These are phyloP conservation scores for Pseudoips prasinana DNA, from an alignment of 2,888 invertebrate genomes.

Conservation along the genomic window DNA sequence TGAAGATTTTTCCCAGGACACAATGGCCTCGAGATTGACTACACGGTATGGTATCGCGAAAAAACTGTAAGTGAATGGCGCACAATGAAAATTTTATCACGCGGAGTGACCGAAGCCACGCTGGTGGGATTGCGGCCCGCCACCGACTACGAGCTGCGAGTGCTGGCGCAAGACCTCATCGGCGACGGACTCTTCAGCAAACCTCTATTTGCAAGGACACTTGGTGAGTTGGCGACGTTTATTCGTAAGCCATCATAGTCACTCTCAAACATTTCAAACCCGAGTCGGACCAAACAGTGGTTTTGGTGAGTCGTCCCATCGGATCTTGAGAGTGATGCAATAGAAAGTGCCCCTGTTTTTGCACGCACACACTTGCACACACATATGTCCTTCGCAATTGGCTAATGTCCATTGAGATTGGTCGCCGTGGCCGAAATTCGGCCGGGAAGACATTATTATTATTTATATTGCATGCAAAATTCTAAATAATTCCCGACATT, in stretches of 20 bases:
- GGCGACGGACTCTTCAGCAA: conserved; percentile 96
- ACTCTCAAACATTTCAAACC: too few relatives aligned
- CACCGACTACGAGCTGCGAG: conserved; percentile 94
- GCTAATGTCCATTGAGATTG: too few relatives aligned
- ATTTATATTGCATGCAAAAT: too few relatives aligned
- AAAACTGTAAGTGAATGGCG: conserved; percentile 91
- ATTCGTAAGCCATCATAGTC: too few relatives aligned
- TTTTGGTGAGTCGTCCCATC: too few relatives aligned
- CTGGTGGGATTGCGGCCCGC: conserved; percentile 88
- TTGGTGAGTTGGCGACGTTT: conserved; percentile 46
- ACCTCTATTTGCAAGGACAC: conserved; percentile 88
- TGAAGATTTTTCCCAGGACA: conserved; percentile 83
- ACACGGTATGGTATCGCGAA: conserved; percentile 93
- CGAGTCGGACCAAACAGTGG: too few relatives aligned
- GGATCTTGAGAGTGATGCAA: too few relatives aligned
- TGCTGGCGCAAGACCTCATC: conserved; percentile 90
- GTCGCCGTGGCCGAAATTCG: too few relatives aligned
- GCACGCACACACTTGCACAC: conserved; percentile 21
- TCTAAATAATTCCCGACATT: too few relatives aligned
- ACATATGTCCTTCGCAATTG: too few relatives aligned
- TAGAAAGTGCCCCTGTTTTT: too few relatives aligned
- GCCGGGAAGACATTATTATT: too few relatives aligned
- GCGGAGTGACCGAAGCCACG: conserved; percentile 88
- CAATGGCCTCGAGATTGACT: conserved; percentile 89
- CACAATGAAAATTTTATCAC: conserved; percentile 88